These are phyloP conservation scores for Pogoniulus pusillus DNA, from an alignment of 2,797 vertebrate species.

Conservation along the genomic window DNA sequence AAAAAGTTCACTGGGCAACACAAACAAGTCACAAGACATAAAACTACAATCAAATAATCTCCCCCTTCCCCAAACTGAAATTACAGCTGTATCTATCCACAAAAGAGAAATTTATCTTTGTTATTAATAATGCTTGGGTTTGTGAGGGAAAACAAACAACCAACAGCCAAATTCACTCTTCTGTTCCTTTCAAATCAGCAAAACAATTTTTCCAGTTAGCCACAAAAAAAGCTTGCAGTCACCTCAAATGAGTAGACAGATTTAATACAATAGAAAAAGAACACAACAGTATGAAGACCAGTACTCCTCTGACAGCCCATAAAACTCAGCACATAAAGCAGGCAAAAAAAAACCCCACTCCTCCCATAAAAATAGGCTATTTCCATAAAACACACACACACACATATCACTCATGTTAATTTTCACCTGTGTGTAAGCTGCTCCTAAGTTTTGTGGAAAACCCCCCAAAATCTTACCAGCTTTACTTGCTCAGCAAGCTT, in stretches of 20 bases:
- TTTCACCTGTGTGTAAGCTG: background rate
- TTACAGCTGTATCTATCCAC: background rate
- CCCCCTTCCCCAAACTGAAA: background rate
- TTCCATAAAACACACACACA: background rate
- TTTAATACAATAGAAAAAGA: background rate
- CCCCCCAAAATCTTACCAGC: slow-evolving; percentile 76
- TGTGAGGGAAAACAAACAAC: no score
- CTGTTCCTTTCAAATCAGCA: background rate
- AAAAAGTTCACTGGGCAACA: background rate
- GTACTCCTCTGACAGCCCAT: background rate
- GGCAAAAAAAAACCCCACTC: background rate
- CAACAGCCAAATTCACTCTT: background rate
- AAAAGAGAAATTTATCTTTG: background rate
- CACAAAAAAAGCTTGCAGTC: background rate
- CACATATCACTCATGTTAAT: background rate
- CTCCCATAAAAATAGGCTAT: background rate
- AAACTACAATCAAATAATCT: background rate
- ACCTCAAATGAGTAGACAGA: background rate
- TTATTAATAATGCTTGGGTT: no score
- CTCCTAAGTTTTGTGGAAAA: background rate
- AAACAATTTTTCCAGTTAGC: background rate
- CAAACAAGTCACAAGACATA: background rate
- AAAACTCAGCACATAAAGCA: background rate
- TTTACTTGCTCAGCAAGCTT: slow-evolving; percentile 90
- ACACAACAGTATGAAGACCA: background rate